Conservation (phyloP, 1,140 invertebrate species). For the Drosophila pruinosa region DNA sequence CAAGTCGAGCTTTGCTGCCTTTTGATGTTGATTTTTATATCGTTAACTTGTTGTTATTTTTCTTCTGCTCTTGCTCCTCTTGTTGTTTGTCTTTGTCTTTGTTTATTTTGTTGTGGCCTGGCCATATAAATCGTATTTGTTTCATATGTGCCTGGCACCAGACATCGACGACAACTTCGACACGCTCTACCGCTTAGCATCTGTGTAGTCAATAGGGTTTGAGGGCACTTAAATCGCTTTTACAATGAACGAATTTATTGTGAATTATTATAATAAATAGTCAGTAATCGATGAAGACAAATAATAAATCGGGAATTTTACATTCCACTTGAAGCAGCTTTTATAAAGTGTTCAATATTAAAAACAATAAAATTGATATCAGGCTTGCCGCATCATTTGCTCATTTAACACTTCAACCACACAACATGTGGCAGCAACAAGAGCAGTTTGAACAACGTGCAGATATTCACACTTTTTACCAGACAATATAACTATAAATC, state of each 20-base stretch:
- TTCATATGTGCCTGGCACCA: slow-evolving; percentile 40
- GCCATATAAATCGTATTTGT: slow-evolving; percentile 32
- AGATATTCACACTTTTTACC: neutral
- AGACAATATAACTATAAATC: slow-evolving; percentile 24
- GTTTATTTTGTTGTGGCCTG: slow-evolving; percentile 18
- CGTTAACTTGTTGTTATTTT: slow-evolving; percentile 43
- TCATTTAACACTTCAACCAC: neutral
- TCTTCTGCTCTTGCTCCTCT: neutral
- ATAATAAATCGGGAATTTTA: too few relatives aligned
- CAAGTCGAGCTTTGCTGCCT: slow-evolving; percentile 64
- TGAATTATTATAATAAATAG: neutral
- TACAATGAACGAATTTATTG: slow-evolving; percentile 10
- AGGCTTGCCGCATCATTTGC: neutral
- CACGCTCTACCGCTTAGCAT: neutral
- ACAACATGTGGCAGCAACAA: neutral
- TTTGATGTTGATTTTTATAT: slow-evolving; percentile 77
- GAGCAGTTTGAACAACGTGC: neutral
- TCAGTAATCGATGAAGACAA: neutral
- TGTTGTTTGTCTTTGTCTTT: slow-evolving; percentile 7
- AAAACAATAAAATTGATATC: neutral
- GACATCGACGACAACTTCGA: neutral
- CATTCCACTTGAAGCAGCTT: too few relatives aligned
- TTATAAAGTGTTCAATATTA: neutral
- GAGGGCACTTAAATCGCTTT: slow-evolving; percentile 11
- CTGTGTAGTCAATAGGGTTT: neutral